Evolutionary conservation across 2,113 vertebrate species (phyloP), one percentile per base, ranked within the genome.

Genomic region (Rhea americana): DNA sequence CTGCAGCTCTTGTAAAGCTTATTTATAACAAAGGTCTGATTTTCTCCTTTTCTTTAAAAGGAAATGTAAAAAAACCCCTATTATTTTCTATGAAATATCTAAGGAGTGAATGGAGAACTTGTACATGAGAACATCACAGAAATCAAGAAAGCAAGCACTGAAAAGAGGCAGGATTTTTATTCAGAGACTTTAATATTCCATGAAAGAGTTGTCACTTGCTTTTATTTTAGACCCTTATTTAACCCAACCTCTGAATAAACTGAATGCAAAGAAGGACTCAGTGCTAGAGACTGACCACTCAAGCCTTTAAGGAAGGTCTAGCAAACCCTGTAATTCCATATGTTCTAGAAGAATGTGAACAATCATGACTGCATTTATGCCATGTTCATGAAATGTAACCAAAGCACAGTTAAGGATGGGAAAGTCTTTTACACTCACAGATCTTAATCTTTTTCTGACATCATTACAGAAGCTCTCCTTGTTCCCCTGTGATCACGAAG

Each of bases 341-440:
- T 65, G 13, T 78, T 88, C 88, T 70, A 85, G 58, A 79, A 94
- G 18, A 90, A 91, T 43, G 56, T 39, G 79, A 76, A 80, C 48
- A 18, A 50, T 82, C 55, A 53, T 48, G 66, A 76, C 30, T 79
- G 63, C 39, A 67, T 62, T 66, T 70, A 73, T 14, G 41, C 48
- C 11, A 6, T 25, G 24, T 71, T 80, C 25, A 39, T 48, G 66
- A 94, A 93, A 90, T 41, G 66, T 7, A 92, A 87, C 11, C 25
- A 76, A 73, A 55, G 50, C 18, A 77, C 30, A 77, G 28, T n/a
- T 0, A 58, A 43, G 45, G 55, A 89, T 11, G 28, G n/a, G 17
- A 86, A 89, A 74, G 18, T 14, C 9, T 72, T 91, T 89, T 28
- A 56, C n/a, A 45, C 65, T 55, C 56, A 70, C 53, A 79, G 15